These are phyloP conservation scores for Cacatua alba DNA, from an alignment of 2,113 vertebrate species.

Conservation along the genomic window DNA sequence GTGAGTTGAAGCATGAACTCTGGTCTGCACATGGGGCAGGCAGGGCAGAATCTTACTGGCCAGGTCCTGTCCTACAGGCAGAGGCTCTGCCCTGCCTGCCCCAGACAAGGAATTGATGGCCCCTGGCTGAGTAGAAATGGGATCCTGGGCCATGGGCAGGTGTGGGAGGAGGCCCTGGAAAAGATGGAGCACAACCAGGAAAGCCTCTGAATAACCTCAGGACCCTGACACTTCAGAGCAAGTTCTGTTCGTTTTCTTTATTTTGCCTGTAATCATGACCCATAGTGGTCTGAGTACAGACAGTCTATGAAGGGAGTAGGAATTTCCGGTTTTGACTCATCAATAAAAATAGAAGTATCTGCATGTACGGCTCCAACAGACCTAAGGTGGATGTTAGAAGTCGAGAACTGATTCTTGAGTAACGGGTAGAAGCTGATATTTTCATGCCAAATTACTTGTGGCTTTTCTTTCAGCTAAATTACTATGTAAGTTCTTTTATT, in stretches of 20 bases:
- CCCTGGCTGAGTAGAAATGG: background rate
- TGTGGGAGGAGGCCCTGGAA: fast-evolving
- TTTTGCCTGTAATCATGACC: background rate
- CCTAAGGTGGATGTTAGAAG: background rate
- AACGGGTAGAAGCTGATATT: background rate
- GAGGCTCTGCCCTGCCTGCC: background rate
- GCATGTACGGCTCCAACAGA: fast-evolving
- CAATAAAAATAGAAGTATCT: background rate
- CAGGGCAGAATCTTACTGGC: background rate
- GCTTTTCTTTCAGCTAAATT: background rate
- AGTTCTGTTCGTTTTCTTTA: background rate
- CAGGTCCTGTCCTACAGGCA: background rate
- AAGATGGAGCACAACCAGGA: background rate
- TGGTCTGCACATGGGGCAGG: background rate
- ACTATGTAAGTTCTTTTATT: background rate
- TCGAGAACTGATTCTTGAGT: background rate
- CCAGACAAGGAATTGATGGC: background rate
- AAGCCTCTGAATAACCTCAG: background rate
- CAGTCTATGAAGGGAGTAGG: background rate
- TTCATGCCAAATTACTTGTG: background rate
- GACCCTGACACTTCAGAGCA: fast-evolving
- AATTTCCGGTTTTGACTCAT: background rate
- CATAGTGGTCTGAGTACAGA: background rate
- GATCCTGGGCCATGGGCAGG: background rate
- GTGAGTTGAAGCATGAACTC: background rate